Evolutionary conservation across 2,797 vertebrate genomes (phyloP), one percentile per base, ranked within the genome.

Genomic region (Thamnophis elegans): DNA sequence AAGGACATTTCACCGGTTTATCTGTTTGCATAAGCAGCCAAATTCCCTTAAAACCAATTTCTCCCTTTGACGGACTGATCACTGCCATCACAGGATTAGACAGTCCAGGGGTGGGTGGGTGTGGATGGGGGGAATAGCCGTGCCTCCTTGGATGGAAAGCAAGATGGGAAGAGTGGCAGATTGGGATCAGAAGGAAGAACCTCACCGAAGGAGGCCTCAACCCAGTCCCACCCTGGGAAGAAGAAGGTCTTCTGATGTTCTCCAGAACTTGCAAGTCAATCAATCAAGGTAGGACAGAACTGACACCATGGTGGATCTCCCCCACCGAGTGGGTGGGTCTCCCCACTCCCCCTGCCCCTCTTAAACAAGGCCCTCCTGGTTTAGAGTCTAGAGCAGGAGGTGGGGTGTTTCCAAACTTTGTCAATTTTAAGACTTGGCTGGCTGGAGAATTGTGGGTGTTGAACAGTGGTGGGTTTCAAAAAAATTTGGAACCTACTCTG

Each of bases 31-130:
- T n/a, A 65, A n/a, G 62, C 32, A 73, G 65, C n/a, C n/a, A 32
- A 36, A 9, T 73, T 36, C 32, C 16, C 32, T 36, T 73, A 20
- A 73, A 36, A 36, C 32, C 68, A 36, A 73, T 36, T 78, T 42
- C 32, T 20, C 32, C 0, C 0, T 11, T 22, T 0, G 8, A 42
- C 3, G 0, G 32, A 20, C 47, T 3, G 68, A 3, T 0, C 1
- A 4, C n/a, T n/a, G n/a, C n/a, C n/a, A n/a, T 36, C 32, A 36
- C 1, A 36, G 32, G 32, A 36, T 36, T 36, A 36, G 32, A 36
- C 32, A 36, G 32, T 36, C 32, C 32, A 32, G 32, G 32, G 32
- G 32, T n/a, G n/a, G n/a, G n/a, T n/a, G n/a, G n/a, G n/a, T n/a
- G n/a, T n/a, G n/a, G n/a, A n/a, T n/a, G 32, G 32, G 32, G 32